Evolutionary conservation across 2,113 vertebrate species (phyloP).

Genomic region (Turdus rufiventris): DNA sequence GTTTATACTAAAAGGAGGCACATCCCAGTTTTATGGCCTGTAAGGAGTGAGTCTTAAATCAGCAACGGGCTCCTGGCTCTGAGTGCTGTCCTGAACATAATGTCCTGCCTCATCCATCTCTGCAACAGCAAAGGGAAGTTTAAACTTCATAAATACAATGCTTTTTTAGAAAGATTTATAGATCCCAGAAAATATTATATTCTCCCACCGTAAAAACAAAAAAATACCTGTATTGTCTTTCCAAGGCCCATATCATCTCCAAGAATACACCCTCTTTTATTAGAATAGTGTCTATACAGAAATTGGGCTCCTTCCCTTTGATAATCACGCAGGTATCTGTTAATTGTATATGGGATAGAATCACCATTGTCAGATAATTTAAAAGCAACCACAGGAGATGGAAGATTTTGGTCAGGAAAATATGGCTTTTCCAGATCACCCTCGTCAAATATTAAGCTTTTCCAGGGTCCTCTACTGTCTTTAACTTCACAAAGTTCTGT

Average conservation of each 20-base stretch:
- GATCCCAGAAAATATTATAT: background rate
- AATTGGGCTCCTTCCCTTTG: constrained; percentile 90
- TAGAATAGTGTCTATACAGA: constrained; percentile 81
- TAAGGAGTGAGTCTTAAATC: background rate
- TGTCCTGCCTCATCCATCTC: background rate
- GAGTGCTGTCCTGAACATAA: background rate
- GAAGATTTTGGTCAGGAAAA: constrained; percentile 77
- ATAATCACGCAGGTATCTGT: constrained; percentile 93
- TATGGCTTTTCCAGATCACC: constrained; percentile 85
- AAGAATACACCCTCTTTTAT: constrained; percentile 87
- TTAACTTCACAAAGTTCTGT: constrained; percentile 64
- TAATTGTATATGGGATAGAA: constrained; percentile 89
- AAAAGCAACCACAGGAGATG: constrained; percentile 69
- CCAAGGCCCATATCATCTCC: constrained; percentile 98
- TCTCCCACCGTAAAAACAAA: background rate
- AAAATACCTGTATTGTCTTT: constrained; percentile 92
- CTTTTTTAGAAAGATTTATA: background rate
- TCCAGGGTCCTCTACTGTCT: constrained; percentile 38
- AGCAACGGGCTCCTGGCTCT: background rate
- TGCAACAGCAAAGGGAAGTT: background rate
- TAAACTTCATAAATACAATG: background rate
- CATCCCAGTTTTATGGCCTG: background rate
- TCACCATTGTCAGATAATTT: constrained; percentile 76
- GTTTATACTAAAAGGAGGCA: background rate
- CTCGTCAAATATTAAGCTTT: constrained; percentile 73